phyloP scores from a whole-genome alignment of 1,140 invertebrate species.

The Eurosta solidaginis region DNA sequence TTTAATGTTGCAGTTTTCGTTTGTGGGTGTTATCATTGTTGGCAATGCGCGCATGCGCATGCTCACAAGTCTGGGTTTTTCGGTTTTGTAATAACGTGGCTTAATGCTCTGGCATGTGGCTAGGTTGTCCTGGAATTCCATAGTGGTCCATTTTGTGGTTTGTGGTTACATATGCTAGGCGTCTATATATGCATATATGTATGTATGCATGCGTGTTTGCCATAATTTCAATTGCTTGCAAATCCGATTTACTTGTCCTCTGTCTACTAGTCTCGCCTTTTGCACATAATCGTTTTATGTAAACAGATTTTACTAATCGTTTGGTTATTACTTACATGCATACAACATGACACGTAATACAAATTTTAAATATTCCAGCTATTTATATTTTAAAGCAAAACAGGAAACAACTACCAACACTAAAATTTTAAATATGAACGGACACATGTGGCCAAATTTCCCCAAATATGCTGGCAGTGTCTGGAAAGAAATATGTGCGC shows the following conservation, averaged over 20 bases:
- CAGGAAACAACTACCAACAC: slow-evolving; percentile 10
- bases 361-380: slow-evolving; percentile 17
- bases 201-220: not conserved
- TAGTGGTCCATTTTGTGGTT: slow-evolving; percentile 11
- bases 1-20: not conserved
- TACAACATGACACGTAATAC: not conserved
- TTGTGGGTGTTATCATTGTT: slow-evolving; percentile 1
- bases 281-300: slow-evolving; percentile 22
- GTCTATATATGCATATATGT: not conserved
- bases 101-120: not conserved
- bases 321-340: slow-evolving; percentile 21
- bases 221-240: not conserved
- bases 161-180: not conserved
- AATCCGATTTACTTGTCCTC: not conserved
- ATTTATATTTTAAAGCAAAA: not conserved
- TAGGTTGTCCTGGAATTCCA: not conserved
- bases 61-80: not conserved
- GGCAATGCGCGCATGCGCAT: not conserved
- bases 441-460: too few relatives aligned
- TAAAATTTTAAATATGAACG: too few relatives aligned
- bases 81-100: slow-evolving; percentile 7
- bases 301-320: slow-evolving; percentile 28
- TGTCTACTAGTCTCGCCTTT: slow-evolving; percentile 1
- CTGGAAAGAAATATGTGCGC: too few relatives aligned
- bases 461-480: too few relatives aligned